phyloP scores from a whole-genome alignment of 2,888 invertebrate genomes.

The Sinhomidia bicolor region DNA sequence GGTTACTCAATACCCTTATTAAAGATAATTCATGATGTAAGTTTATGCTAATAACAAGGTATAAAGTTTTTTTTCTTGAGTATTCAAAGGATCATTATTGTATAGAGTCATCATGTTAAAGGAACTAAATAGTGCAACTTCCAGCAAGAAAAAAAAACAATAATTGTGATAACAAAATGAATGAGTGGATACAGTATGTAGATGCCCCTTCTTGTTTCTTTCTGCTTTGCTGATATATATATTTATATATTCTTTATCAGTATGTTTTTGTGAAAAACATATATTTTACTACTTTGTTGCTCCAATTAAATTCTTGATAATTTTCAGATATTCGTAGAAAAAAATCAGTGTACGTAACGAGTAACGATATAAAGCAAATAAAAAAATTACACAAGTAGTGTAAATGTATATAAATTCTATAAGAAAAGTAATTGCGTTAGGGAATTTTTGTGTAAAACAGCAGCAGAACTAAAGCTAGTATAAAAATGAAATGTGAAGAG shows the following conservation, averaged over 20 bases:
- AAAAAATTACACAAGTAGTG: background rate
- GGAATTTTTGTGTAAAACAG: background rate
- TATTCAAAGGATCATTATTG: background rate
- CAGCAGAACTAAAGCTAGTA: background rate
- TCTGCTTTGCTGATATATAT: no score
- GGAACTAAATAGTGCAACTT: background rate
- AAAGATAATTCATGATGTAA: background rate
- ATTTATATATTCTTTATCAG: no score
- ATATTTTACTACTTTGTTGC: background rate
- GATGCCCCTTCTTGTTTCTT: no score
- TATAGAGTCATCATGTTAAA: background rate
- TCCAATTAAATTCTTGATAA: background rate
- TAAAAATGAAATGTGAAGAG: conserved; percentile 36
- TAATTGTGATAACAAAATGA: background rate
- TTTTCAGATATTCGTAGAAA: conserved; percentile 18
- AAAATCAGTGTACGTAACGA: background rate
- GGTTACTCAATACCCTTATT: background rate
- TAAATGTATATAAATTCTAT: background rate
- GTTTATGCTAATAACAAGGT: background rate
- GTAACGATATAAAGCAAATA: background rate
- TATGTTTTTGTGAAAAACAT: background rate
- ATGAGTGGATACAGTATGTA: background rate
- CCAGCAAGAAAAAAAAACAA: background rate
- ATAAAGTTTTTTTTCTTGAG: background rate
- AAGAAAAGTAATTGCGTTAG: background rate